phyloP scores from a whole-genome alignment of 2,888 invertebrate genomes.

The Ditula angustiorana region DNA sequence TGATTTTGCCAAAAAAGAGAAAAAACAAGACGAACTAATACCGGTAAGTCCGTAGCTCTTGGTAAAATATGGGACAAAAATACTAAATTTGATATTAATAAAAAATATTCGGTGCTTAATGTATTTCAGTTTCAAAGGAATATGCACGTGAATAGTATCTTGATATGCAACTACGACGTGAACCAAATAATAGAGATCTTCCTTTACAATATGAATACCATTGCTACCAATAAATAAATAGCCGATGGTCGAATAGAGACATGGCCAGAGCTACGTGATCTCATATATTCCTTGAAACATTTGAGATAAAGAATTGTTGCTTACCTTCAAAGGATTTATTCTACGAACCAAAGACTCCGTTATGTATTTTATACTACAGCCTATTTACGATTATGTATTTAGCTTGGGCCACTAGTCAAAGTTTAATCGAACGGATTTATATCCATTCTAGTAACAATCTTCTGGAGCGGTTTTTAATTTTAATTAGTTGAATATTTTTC shows the following conservation, averaged over 20 bases:
- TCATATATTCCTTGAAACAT: conserved; percentile 16
- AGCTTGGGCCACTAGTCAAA: too few species aligned
- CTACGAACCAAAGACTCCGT: not conserved
- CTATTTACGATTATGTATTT: too few species aligned
- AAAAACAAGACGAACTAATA: too few species aligned
- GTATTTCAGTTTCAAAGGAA: not conserved
- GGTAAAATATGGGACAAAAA: not conserved
- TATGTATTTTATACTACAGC: not conserved
- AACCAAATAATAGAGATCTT: conserved; percentile 2
- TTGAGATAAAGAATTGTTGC: conserved; percentile 5
- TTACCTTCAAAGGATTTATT: not conserved
- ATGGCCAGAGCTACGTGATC: conserved; percentile 26
- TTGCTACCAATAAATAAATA: conserved; percentile 33
- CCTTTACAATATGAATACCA: conserved; percentile 26
- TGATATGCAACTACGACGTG: conserved; percentile 3
- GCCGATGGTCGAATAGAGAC: conserved; percentile 5
- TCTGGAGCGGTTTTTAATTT: too few species aligned
- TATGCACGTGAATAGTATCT: not conserved
- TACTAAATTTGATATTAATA: not conserved
- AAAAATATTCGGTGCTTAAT: not conserved
- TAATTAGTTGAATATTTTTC: too few species aligned
- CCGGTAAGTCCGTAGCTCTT: too few species aligned
- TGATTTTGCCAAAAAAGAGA: too few species aligned
- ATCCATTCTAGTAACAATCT: too few species aligned
- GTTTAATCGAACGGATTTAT: too few species aligned